These are phyloP conservation scores for Condylostylus longicornis DNA, from an alignment of 1,140 invertebrate species.

Conservation along the genomic window DNA sequence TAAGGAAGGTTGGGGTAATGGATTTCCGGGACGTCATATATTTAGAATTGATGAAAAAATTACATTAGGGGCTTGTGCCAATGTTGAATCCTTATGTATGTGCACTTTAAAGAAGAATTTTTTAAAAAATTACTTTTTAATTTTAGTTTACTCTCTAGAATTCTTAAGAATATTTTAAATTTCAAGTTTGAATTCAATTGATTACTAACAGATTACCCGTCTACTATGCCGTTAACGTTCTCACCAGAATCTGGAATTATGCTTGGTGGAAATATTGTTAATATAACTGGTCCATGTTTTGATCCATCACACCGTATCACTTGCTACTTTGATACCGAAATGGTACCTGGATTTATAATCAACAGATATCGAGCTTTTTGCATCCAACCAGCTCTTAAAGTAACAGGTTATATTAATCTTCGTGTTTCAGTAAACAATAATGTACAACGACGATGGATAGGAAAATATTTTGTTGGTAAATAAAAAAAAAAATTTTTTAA, in stretches of 20 bases:
- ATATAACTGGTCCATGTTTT: conserved; percentile 89
- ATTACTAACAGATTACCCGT: not conserved
- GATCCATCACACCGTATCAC: conserved; percentile 52
- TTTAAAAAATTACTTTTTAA: too few species aligned
- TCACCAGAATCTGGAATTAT: conserved; percentile 89
- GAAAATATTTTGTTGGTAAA: conserved; percentile 81
- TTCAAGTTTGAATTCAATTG: not conserved
- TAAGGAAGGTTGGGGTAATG: conserved; percentile 72
- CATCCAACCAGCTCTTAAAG: conserved; percentile 73
- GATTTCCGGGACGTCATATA: conserved; percentile 75
- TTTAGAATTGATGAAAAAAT: conserved; percentile 92
- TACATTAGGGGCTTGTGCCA: conserved; percentile 78
- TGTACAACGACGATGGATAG: conserved; percentile 76
- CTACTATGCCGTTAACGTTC: conserved; percentile 70
- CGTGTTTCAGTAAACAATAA: conserved; percentile 72
- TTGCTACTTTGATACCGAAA: conserved; percentile 66
- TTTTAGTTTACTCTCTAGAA: conserved; percentile 67
- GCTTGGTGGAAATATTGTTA: conserved; percentile 86
- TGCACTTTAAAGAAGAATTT: too few species aligned
- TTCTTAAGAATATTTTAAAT: conserved; percentile 9
- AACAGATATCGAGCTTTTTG: conserved; percentile 73
- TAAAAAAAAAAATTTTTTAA: too few species aligned
- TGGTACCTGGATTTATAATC: conserved; percentile 56
- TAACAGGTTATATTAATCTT: conserved; percentile 80
- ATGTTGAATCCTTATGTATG: too few species aligned